Percentiles rank a stretch among this genome's conserved stretches.
phyloP scores from a whole-genome alignment of 2,888 invertebrate species.

The Synanthedon formicaeformis region DNA sequence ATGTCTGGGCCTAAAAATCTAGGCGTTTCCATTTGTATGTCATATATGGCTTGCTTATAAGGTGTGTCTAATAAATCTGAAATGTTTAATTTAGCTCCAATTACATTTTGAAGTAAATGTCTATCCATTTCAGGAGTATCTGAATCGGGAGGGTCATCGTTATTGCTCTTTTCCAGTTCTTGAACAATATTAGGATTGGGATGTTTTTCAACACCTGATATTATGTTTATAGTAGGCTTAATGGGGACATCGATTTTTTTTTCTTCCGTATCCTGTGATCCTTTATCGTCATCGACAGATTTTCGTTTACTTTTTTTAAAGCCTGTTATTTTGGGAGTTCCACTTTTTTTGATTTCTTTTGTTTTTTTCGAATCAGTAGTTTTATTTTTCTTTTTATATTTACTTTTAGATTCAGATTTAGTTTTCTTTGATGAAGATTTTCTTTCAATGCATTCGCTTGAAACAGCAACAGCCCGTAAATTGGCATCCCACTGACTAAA shows the following conservation, averaged over 20 bases:
- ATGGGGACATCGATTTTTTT: constrained; percentile 12
- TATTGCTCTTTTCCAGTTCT: constrained; percentile 17
- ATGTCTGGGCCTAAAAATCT: constrained; percentile 59
- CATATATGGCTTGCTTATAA: constrained; percentile 61
- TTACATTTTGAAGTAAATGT: constrained; percentile 47
- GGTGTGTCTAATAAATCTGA: constrained; percentile 70
- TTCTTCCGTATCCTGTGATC: constrained; percentile 13
- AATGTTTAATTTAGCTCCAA: constrained; percentile 55
- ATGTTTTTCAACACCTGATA: constrained; percentile 15
- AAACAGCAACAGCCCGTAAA: constrained; percentile 35
- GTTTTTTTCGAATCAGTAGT: constrained; percentile 16
- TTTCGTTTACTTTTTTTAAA: constrained; percentile 9
- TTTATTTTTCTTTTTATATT: constrained; percentile 12
- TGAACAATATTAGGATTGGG: constrained; percentile 6
- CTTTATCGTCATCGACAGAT: constrained; percentile 7
- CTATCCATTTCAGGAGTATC: constrained; percentile 58
- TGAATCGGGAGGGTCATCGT: constrained; percentile 16
- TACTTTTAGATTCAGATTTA: constrained; percentile 12
- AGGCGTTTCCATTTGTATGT: constrained; percentile 69
- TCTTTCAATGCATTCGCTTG: constrained; percentile 10
- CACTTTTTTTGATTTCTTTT: constrained; percentile 12
- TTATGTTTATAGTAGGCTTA: constrained; percentile 45
- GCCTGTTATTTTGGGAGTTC: neutral
- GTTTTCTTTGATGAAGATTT: constrained; percentile 3
- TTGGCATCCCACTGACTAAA: constrained; percentile 47